Base-by-base conservation (phyloP, 2,797 vertebrate species). In the Poeciliopsis presidionis region DNA sequence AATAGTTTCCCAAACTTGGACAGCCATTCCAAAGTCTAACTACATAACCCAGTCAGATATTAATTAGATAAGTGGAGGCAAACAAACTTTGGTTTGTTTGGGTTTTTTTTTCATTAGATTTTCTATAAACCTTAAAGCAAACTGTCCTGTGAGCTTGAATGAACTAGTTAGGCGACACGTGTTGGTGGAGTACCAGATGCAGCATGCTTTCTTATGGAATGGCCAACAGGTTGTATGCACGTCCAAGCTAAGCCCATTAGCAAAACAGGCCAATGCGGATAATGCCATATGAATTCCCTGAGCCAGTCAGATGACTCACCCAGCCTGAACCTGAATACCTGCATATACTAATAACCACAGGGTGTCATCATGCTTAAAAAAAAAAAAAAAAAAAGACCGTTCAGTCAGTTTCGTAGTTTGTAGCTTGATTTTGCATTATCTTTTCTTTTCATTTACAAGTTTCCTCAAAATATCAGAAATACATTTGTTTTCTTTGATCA, bases 241-340 rank as follows among this genome's bases (percentile, higher is more conserved):
- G 78, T 76, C 77, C 70, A 20, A 13, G 67, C 41, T 95, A 96
- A 96, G 90, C 94, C 90, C 80, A 94, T 96, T 96, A 96, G 36
- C 89, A 84, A 95, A 95, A 74, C 91, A 95, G 95, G 95, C 81
- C 93, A 95, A 93, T 89, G 75, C 73, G 87, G 91, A 89, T 94
- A 91, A 95, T 82, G 82, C 82, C 79, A 49, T 73, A 65, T 74
- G 84, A 86, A 78, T 75, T 41, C 59, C 77, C 82, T 87, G 88
- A 93, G 88, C 88, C 79, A 83, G 71, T 93, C 91, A 90, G 86
- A 84, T 89, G 89, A 90, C 73, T 79, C 79, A 78, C 83, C 77
- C 51, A 43, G 74, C 53, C 22, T 85, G 75, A 89, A 86, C 86
- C 46, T 12, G 33, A 87, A 53, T 65, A 72, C 49, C 75, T 45